Evolutionary conservation across 2,888 invertebrate genomes (phyloP).

Genomic region (Dynastes grantii): DNA sequence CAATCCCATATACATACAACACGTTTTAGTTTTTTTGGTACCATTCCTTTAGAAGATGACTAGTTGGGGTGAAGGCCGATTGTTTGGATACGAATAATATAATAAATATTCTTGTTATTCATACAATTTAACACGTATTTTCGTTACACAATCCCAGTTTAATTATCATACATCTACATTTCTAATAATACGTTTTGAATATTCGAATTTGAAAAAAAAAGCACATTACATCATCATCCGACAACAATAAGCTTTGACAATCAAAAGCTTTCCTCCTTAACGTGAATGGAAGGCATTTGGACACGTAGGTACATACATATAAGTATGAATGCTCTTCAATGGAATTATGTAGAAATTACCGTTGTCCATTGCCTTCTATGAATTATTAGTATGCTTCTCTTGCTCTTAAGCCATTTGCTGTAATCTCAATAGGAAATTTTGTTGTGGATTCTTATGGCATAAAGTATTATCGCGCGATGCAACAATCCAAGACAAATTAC

Average conservation of each 20-base stretch:
- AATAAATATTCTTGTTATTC: constrained; percentile 26
- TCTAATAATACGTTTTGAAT: constrained; percentile 10
- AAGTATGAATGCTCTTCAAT: neutral
- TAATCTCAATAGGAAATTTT: neutral
- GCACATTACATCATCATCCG: constrained; percentile 29
- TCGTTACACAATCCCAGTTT: constrained; percentile 22
- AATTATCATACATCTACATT: constrained; percentile 27
- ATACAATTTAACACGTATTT: constrained; percentile 22
- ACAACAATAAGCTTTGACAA: constrained; percentile 18
- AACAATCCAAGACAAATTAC: neutral
- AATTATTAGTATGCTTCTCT: neutral
- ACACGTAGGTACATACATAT: neutral
- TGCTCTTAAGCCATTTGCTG: neutral
- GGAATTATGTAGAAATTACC: constrained; percentile 16
- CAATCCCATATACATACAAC: neutral
- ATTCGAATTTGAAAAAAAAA: neutral
- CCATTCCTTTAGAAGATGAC: neutral
- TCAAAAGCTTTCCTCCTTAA: constrained; percentile 9
- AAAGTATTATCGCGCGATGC: neutral
- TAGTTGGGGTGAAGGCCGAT: constrained; percentile 24
- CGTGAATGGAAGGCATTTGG: neutral
- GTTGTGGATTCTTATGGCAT: neutral
- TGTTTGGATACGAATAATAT: neutral
- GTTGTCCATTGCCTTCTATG: constrained; percentile 1
- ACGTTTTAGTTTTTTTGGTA: neutral